Conservation (phyloP, 2,113 vertebrate genomes). For the Rhombomys opimus region DNA sequence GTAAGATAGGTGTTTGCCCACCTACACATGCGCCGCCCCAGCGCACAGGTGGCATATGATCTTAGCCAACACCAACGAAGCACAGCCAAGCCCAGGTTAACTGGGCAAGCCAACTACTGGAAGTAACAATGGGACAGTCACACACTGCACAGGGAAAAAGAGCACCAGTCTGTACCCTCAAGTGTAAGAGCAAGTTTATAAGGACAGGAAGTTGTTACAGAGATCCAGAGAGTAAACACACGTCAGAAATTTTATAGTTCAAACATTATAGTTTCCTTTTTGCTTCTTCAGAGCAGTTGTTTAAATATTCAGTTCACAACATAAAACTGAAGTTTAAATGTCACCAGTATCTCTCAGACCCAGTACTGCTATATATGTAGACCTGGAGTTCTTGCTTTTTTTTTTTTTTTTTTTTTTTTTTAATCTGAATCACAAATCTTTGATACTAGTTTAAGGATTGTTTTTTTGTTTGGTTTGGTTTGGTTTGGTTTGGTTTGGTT, state of each 20-base stretch:
- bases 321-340: conserved; percentile 73
- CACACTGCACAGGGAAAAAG: conserved; percentile 17
- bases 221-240: conserved; percentile 70
- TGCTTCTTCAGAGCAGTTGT: conserved; percentile 67
- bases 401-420: too few relatives aligned
- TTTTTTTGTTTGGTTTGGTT: too few relatives aligned
- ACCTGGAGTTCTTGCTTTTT: conserved; percentile 24
- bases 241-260: conserved; percentile 70
- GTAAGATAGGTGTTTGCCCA: conserved; percentile 30
- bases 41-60: neutral
- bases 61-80: neutral
- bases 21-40: neutral
- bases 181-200: conserved; percentile 52
- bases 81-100: neutral
- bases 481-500: too few relatives aligned
- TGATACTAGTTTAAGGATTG: conserved; percentile 15
- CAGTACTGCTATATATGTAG: neutral
- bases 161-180: conserved; percentile 55
- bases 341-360: conserved; percentile 12
- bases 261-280: conserved; percentile 65
- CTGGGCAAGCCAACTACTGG: conserved; percentile 8
- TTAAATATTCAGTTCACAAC: conserved; percentile 76
- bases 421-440: conserved; percentile 40
- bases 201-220: conserved; percentile 61
- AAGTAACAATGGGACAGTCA: conserved; percentile 8